Percentiles rank a stretch among this genome's conserved stretches.
Evolutionary conservation across 2,888 invertebrate genomes (phyloP).

Genomic region (Spodoptera littoralis): DNA sequence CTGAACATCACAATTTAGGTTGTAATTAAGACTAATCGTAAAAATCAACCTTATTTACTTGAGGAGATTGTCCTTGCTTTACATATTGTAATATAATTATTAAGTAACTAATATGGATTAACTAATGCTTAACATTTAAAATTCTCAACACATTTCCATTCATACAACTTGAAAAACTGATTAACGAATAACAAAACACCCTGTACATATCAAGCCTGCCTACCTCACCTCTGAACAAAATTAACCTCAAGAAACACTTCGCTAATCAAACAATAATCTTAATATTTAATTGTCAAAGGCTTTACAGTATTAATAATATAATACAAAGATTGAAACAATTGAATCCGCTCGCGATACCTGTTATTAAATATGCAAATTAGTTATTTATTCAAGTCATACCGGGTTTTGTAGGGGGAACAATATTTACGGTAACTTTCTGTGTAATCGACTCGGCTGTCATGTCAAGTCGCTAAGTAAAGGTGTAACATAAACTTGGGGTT

Average conservation of each 20-base stretch:
- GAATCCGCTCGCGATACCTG: constrained; percentile 81
- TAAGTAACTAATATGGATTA: too few relatives aligned
- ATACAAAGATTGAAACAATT: constrained; percentile 81
- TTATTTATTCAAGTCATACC: constrained; percentile 83
- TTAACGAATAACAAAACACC: too few relatives aligned
- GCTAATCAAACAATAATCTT: constrained; percentile 78
- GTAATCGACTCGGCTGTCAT: constrained; percentile 60
- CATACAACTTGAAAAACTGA: too few relatives aligned
- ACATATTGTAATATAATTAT: too few relatives aligned
- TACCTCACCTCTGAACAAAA: neutral
- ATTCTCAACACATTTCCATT: too few relatives aligned
- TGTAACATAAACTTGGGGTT: constrained; percentile 7
- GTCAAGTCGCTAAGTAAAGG: constrained; percentile 34
- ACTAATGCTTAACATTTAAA: too few relatives aligned
- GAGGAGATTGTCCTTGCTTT: too few relatives aligned
- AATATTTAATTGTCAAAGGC: constrained; percentile 80
- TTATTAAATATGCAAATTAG: constrained; percentile 87
- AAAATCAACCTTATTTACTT: too few relatives aligned
- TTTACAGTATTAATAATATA: constrained; percentile 80
- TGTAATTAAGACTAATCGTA: too few relatives aligned
- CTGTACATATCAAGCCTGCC: too few relatives aligned
- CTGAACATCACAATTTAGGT: too few relatives aligned
- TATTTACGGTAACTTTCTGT: constrained; percentile 62
- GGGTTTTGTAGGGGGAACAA: constrained; percentile 64
- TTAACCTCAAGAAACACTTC: constrained; percentile 25